These are phyloP conservation scores for Grantiella picta DNA, from an alignment of 2,113 vertebrate genomes.

Conservation along the genomic window DNA sequence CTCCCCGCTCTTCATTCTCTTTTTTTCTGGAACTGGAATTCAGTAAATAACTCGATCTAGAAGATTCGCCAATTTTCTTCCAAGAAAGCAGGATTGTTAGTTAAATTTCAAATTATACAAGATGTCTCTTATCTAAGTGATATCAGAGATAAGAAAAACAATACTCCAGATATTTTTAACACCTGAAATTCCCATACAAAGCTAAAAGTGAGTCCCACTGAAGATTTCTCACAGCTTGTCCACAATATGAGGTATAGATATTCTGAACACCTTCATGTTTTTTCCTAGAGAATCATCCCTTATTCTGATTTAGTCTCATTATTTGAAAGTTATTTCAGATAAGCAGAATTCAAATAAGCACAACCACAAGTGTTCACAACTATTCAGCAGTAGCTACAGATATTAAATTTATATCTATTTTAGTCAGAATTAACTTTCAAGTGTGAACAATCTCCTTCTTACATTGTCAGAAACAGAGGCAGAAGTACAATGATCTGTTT, in stretches of 20 bases:
- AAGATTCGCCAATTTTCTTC: not conserved
- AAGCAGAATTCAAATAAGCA: not conserved
- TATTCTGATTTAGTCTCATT: not conserved
- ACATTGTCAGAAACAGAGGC: not conserved
- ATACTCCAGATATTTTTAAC: not conserved
- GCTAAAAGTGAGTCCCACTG: not conserved
- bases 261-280: not conserved
- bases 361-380: not conserved
- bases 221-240: not conserved
- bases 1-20: not conserved
- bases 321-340: not conserved
- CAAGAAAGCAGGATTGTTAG: not conserved
- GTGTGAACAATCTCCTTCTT: not conserved
- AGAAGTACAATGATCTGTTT: not conserved
- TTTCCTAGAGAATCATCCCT: not conserved
- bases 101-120: not conserved
- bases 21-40: not conserved
- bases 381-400: not conserved
- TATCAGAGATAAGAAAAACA: not conserved
- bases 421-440: conserved; percentile 2
- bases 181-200: not conserved
- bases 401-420: conserved; percentile 24
- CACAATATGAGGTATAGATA: not conserved
- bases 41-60: not conserved
- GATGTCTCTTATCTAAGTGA: not conserved